Evolutionary conservation across 2,888 invertebrate species (phyloP).

Genomic region (Meteorus colon): DNA sequence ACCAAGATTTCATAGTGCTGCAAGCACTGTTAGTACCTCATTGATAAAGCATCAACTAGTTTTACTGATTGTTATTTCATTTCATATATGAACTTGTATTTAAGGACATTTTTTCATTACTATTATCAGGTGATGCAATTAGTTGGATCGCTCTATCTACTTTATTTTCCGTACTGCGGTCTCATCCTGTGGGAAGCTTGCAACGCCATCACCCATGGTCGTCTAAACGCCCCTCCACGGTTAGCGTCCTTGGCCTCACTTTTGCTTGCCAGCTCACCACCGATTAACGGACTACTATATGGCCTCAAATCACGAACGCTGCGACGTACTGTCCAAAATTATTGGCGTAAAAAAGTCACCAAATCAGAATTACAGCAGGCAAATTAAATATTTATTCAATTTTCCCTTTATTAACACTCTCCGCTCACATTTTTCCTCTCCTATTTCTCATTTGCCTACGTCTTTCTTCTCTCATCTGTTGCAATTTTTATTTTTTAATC

Average conservation of each 20-base stretch:
- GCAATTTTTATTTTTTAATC: conserved; percentile 37
- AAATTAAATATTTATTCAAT: conserved; percentile 39
- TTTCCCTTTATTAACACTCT: neutral
- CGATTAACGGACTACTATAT: conserved; percentile 85
- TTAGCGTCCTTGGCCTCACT: conserved; percentile 79
- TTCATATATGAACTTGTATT: neutral
- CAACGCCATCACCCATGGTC: conserved; percentile 53
- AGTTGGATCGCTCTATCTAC: conserved; percentile 81
- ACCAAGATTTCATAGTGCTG: conserved; percentile 68
- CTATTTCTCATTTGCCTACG: neutral
- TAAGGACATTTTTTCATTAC: neutral
- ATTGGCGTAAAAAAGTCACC: conserved; percentile 85
- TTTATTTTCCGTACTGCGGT: conserved; percentile 85
- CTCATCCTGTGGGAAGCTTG: conserved; percentile 81
- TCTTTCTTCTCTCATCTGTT: conserved; percentile 3
- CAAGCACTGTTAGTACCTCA: conserved; percentile 62
- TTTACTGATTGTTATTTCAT: neutral
- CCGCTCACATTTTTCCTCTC: neutral
- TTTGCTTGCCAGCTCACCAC: conserved; percentile 82
- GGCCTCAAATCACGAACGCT: conserved; percentile 84
- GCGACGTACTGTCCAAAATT: conserved; percentile 83
- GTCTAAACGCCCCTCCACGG: conserved; percentile 68
- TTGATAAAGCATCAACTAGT: neutral
- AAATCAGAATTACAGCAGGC: conserved; percentile 85
- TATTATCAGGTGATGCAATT: conserved; percentile 79